Evolutionary conservation across 2,888 invertebrate species (phyloP).

Genomic region (Drosophila formosana): DNA sequence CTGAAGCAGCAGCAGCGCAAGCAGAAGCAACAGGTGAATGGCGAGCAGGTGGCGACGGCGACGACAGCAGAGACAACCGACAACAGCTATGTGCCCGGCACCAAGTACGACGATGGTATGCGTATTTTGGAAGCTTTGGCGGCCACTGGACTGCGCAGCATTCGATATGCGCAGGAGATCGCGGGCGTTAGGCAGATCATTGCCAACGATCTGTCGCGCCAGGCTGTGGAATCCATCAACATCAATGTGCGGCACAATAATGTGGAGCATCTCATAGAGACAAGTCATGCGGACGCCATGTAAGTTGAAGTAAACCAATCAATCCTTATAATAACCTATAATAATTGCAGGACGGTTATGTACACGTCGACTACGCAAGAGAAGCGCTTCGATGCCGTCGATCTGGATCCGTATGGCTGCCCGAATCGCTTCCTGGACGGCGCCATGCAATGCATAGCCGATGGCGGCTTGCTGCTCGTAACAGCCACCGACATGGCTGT

Average conservation of each 20-base stretch:
- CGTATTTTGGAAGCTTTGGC: constrained; percentile 96
- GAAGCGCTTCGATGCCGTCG: constrained; percentile 94
- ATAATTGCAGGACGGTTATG: constrained; percentile 90
- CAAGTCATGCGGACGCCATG: constrained; percentile 95
- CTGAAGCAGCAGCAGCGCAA: constrained; percentile 55
- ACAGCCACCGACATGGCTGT: constrained; percentile 99
- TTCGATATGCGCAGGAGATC: constrained; percentile 98
- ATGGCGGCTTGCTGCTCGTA: constrained; percentile 95
- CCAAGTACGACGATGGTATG: constrained; percentile 81
- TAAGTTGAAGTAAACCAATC: constrained; percentile 84
- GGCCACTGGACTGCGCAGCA: constrained; percentile 97
- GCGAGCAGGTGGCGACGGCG: neutral
- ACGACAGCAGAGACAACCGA: neutral
- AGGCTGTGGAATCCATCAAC: constrained; percentile 94
- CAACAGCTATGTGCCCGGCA: constrained; percentile 65
- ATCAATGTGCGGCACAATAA: constrained; percentile 87
- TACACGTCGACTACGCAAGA: constrained; percentile 89
- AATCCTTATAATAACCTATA: neutral
- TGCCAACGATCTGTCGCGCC: constrained; percentile 95
- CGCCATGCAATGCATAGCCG: constrained; percentile 92
- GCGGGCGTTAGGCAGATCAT: constrained; percentile 91
- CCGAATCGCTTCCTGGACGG: constrained; percentile 96
- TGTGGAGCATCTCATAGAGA: constrained; percentile 90
- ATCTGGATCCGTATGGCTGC: constrained; percentile 99
- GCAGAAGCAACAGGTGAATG: constrained; percentile 29